Evolutionary conservation across 53 echinoderm and acorn worm species (phyloP), one percentile per base, ranked within the genome.

Genomic region (Temnopleurus reevesii): DNA sequence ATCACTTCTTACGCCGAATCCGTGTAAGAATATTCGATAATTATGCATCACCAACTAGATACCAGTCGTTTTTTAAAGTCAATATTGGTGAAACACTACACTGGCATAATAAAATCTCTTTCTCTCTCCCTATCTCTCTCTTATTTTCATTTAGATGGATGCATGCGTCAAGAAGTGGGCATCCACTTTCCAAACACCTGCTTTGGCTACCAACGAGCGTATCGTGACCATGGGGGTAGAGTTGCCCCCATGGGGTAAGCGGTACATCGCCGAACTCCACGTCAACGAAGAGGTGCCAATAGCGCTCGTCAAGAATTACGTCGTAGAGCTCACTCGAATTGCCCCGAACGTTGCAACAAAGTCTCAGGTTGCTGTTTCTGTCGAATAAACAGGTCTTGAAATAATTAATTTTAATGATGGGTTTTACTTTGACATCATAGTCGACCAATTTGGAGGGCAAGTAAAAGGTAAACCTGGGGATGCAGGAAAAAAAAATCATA

Each of bases 211-310:
- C 53, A 81, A 81, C 81, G 53, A 49, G 7, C 46, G 81, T 8
- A 51, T 51, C 27, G 26, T 81, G 81, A 81, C 47, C 81, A 49
- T 81, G 81, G 81, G 81, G 2, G 53, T 81, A 46, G 49, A 47
- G 26, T n/a, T 81, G 47, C 81, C 81, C 7, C 81, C 81, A 25
- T 81, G 81, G 81, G 29, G 26, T 51, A 23, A 49, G 8, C 81
- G 81, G 4, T 81, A 81, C 81, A 81, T 81, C 49, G 25, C 46
- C 19, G 25, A 81, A 46, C 1, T 81, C 26, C 81, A 81, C 47
- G 26, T 81, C 0, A 51, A 81, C 31, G 7, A 0, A 9, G 81
- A 23, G 46, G 53, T 17, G 17, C 53, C 81, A 5, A 9, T 81
- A 1, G 4, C 53, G 0, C 53, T 81, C 49, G 81, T 81, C 26